These are phyloP conservation scores for Cyaniris semiargus DNA, from an alignment of 2,888 invertebrate genomes.

Conservation along the genomic window DNA sequence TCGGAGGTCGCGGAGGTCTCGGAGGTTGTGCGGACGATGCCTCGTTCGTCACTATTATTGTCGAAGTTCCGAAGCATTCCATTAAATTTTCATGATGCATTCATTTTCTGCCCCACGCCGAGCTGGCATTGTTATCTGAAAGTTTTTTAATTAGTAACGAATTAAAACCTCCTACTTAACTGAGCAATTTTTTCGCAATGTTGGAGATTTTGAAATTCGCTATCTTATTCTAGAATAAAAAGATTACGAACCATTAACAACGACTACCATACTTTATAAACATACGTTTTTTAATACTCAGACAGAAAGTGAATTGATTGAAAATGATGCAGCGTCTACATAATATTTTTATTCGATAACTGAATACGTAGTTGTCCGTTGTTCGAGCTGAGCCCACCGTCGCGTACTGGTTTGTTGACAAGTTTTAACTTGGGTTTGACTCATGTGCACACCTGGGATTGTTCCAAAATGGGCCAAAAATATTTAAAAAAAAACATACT, in stretches of 20 bases:
- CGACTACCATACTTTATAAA: background rate
- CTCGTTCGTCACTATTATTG: slow-evolving; percentile 20
- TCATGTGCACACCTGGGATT: no score
- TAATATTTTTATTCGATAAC: background rate
- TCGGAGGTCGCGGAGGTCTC: slow-evolving; percentile 12
- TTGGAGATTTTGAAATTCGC: background rate
- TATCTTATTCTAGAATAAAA: background rate
- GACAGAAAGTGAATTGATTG: background rate
- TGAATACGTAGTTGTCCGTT: no score
- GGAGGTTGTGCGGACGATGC: slow-evolving; percentile 19
- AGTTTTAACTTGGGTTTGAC: no score
- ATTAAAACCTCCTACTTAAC: background rate
- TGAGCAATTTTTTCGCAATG: background rate
- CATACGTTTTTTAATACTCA: background rate
- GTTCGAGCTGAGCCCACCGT: no score
- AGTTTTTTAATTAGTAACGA: background rate
- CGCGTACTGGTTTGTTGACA: no score
- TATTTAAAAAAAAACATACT: no score
- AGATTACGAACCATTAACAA: background rate
- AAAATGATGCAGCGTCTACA: background rate
- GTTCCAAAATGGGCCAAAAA: no score
- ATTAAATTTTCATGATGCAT: slow-evolving; percentile 3
- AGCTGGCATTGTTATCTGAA: background rate
- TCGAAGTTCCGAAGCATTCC: background rate
- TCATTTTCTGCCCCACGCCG: background rate